These are phyloP conservation scores for Sarcoramphus papa DNA, from an alignment of 2,797 vertebrate species.

Conservation along the genomic window DNA sequence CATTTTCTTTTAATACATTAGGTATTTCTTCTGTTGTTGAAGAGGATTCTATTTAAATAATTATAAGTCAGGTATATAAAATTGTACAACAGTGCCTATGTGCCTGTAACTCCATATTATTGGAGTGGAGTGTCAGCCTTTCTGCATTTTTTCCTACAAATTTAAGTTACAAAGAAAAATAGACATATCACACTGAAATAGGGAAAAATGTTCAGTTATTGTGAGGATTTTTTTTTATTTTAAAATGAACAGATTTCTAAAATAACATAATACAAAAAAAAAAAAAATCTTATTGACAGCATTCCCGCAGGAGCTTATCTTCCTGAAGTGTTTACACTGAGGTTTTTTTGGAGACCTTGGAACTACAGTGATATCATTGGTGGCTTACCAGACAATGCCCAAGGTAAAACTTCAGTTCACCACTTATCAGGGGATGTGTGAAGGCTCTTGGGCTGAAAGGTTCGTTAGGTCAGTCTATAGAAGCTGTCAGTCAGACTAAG, in stretches of 20 bases:
- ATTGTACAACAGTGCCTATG: not conserved
- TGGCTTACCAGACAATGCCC: not conserved
- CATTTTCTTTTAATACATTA: not conserved
- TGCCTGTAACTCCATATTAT: not conserved
- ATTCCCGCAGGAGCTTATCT: conserved; percentile 8
- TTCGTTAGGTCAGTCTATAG: conserved; percentile 29
- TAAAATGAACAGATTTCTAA: conserved; percentile 11
- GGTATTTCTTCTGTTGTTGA: not conserved
- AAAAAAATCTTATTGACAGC: not conserved
- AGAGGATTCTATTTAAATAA: not conserved
- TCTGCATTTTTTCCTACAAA: not conserved
- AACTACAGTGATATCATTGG: not conserved
- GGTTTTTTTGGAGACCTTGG: not conserved
- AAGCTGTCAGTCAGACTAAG: conserved; percentile 42
- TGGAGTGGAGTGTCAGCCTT: not conserved
- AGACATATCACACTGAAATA: not conserved
- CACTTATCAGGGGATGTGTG: not conserved
- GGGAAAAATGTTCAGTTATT: not conserved
- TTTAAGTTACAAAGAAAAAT: not conserved
- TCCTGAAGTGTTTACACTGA: conserved; percentile 11
- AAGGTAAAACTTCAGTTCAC: conserved; percentile 18
- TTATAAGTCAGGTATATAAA: not conserved
- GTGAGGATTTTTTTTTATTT: not conserved
- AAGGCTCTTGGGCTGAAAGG: conserved; percentile 16
- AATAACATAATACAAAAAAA: not conserved